These are phyloP conservation scores for Aselliscus stoliczkanus DNA, from an alignment of 2,797 vertebrate species.

Conservation along the genomic window DNA sequence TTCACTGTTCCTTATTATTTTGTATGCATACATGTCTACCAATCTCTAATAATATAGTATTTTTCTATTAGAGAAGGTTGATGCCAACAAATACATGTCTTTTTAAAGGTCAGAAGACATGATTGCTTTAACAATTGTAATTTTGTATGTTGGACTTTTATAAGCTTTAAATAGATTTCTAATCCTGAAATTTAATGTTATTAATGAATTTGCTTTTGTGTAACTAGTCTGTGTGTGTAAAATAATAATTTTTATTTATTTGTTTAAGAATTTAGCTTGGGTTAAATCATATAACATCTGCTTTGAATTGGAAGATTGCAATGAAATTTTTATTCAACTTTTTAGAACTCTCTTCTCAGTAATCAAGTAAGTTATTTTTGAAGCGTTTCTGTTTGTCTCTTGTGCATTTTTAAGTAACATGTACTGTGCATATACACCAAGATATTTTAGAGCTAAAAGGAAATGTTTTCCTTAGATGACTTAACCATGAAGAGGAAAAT, in stretches of 20 bases:
- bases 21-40: not conserved
- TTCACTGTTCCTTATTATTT: not conserved
- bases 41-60: not conserved
- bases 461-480: slow-evolving; percentile 15
- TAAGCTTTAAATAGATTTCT: not conserved
- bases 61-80: slow-evolving; percentile 26
- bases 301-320: slow-evolving; percentile 99
- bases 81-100: not conserved
- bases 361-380: slow-evolving; percentile 74
- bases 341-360: slow-evolving; percentile 99
- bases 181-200: slow-evolving; percentile 45
- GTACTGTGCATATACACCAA: not conserved
- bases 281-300: slow-evolving; percentile 99
- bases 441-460: not conserved
- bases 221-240: slow-evolving; percentile 30
- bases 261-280: slow-evolving; percentile 95
- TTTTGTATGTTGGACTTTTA: slow-evolving; percentile 20
- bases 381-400: slow-evolving; percentile 47
- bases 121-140: not conserved
- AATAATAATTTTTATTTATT: slow-evolving; percentile 64
- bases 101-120: slow-evolving; percentile 21
- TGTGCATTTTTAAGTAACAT: not conserved
- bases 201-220: slow-evolving; percentile 33
- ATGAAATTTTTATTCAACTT: slow-evolving; percentile 99
- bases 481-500: slow-evolving; percentile 8